Conservation (phyloP, 2,888 invertebrate genomes). For the Eurytoma adleriae region DNA sequence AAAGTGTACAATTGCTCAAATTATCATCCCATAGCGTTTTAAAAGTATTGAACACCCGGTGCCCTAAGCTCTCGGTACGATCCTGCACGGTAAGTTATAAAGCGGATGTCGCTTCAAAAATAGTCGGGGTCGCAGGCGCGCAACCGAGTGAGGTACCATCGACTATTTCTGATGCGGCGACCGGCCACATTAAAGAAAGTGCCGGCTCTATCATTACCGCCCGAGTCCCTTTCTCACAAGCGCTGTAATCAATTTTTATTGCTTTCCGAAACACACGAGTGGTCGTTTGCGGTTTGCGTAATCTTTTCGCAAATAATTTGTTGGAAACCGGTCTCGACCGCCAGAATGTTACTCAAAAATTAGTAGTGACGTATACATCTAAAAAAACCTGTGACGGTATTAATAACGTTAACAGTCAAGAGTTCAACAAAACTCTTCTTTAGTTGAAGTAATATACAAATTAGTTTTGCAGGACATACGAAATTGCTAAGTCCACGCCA, state of each 20-base stretch:
- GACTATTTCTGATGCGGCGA: slow-evolving; percentile 47
- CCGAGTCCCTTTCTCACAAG: background rate
- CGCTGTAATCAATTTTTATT: too few species aligned
- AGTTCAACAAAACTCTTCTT: slow-evolving; percentile 55
- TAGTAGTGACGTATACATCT: background rate
- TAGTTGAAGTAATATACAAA: slow-evolving; percentile 34
- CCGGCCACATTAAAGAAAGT: slow-evolving; percentile 19
- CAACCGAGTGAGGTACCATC: slow-evolving; percentile 32
- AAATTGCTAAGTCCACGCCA: slow-evolving; percentile 56
- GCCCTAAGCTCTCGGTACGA: background rate
- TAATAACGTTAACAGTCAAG: slow-evolving; percentile 48
- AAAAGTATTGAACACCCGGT: background rate
- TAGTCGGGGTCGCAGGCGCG: slow-evolving; percentile 43
- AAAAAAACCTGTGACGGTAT: slow-evolving; percentile 25
- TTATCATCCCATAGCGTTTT: background rate
- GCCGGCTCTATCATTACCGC: slow-evolving; percentile 16
- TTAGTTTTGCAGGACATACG: slow-evolving; percentile 51
- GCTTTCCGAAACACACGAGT: background rate
- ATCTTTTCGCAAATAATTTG: background rate
- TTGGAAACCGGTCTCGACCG: background rate
- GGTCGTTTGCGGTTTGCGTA: background rate
- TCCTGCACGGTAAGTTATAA: slow-evolving; percentile 16
- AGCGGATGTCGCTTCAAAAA: slow-evolving; percentile 49
- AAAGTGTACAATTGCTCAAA: background rate
- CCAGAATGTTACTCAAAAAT: background rate